phyloP scores from a whole-genome alignment of 2,888 invertebrate species.

The Magallana nippona region DNA sequence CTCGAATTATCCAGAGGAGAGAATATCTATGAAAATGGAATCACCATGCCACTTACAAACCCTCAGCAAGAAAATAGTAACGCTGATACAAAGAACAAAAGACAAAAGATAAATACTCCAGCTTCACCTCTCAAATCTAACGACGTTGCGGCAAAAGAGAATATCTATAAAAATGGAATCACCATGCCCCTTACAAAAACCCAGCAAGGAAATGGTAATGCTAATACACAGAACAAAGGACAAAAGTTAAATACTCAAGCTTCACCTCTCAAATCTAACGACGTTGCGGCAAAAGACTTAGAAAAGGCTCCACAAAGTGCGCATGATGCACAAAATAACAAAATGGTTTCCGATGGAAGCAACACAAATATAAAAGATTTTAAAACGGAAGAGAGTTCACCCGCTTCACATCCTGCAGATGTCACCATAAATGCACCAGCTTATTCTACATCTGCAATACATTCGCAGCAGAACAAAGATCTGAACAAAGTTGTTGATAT shows the following conservation, averaged over 20 bases:
- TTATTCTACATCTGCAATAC: too few relatives aligned
- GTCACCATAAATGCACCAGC: too few relatives aligned
- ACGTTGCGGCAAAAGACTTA: background rate
- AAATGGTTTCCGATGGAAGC: background rate
- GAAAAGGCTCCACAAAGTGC: background rate
- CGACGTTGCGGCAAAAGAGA: background rate
- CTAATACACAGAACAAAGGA: background rate
- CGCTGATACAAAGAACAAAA: background rate
- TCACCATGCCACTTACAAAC: background rate
- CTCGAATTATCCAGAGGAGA: background rate
- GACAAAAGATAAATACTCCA: background rate
- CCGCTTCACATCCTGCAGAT: too few relatives aligned
- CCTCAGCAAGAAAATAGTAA: background rate
- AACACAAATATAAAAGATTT: background rate
- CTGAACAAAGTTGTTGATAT: too few relatives aligned
- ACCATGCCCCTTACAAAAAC: background rate
- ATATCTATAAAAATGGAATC: too few relatives aligned
- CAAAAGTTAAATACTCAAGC: background rate
- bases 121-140: slow-evolving; percentile 22
- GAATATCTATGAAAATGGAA: background rate
- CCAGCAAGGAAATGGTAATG: background rate
- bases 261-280: slow-evolving; percentile 19
- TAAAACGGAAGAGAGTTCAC: background rate
- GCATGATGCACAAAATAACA: background rate
- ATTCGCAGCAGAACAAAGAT: too few relatives aligned